Evolutionary conservation across 2,797 vertebrate genomes (phyloP), one percentile per base, ranked within the genome.

Genomic region (Sparidentex hasta): DNA sequence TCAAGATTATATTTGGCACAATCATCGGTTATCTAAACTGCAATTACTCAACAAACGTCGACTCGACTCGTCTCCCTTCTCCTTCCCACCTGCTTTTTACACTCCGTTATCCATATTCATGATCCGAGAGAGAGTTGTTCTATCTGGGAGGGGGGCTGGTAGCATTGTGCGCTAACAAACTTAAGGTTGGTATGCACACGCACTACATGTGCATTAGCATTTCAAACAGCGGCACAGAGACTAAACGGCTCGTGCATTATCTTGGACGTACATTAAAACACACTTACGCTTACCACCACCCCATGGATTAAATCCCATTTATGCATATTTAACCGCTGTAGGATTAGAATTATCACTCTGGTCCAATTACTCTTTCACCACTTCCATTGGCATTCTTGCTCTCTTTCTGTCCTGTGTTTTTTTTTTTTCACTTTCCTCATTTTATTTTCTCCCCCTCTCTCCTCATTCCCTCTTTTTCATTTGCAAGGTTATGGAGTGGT

Each of bases 311-410:
- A 88, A 89, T 86, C 76, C 81, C 81, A 81, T 90, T 84, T 87
- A 89, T 85, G 65, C 74, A 87, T 83, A 83, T 90, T 90, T 87
- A 92, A 89, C 77, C 62, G 76, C 68, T 80, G 81, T 63, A 87
- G 83, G 84, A 90, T 90, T 91, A 90, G 76, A 88, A 87, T 87
- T 77, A 86, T 92, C 73, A 70, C 77, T 86, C 80, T 83, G 81
- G 80, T 84, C 72, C 86, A 88, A 92, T 88, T 89, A 75, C 77
- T 90, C 66, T 68, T 74, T 81, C 41, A 65, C 78, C 56, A 71
- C n/a, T 65, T 48, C 61, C 74, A 87, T 87, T 90, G 89, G 63
- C 80, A 79, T 86, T 83, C 71, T 66, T 57, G n/a, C 71, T 69
- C 50, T 75, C 56, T 65, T 23, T 62, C 47, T 5, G 0, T 52